Base-by-base conservation (phyloP, 2,888 invertebrate species). In the Rotaria socialis region DNA sequence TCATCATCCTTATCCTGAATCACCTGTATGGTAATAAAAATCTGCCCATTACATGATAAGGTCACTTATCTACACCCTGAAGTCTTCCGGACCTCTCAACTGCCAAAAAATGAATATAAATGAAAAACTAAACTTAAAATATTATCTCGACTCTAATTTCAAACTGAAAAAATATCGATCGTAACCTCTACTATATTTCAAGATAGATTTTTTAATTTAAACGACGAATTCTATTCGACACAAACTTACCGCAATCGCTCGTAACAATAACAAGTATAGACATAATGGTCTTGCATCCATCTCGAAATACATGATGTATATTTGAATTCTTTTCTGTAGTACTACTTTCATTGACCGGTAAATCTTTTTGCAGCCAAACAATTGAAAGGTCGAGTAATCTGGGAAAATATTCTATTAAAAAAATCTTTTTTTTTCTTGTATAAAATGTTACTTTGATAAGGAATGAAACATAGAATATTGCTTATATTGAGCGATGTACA, bases 391-490 rank as follows among this genome's bases (percentile, higher is more conserved):
- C 75, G 1, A 80, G 24, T 47, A 80, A 80, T 80, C 75, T 80
- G 27, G 19, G 6, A 60, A 50, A 50, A 50, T 11, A 50, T 50
- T 14, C 50, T 24, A 43, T 19, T 1, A 4, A 11, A 24, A 80
- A 47, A 80, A 24, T 10, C 27, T 10, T 6, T 2, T 43, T 24
- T 24, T 19, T 7, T 41, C 41, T 75, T 22, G 19, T 16, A 16
- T 10, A 10, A 22, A 80, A 67, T 5, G n/a, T 80, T 80, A 80
- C 75, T 80, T 80, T 19, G 43, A 47, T 47, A 80, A 47, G 41
- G 75, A 80, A 47, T 80, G 75, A 80, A 80, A 47, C 11, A 80
- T 24, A 41, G 75, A 80, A 80, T 47, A 47, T 80, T 80, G 75
- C 7, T 80, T 80, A 80, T 43, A 80, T 47, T 80, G 41, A 47